Evolutionary conservation across 1,140 invertebrate genomes (phyloP).

Genomic region (Caenorhabditis briggsae): DNA sequence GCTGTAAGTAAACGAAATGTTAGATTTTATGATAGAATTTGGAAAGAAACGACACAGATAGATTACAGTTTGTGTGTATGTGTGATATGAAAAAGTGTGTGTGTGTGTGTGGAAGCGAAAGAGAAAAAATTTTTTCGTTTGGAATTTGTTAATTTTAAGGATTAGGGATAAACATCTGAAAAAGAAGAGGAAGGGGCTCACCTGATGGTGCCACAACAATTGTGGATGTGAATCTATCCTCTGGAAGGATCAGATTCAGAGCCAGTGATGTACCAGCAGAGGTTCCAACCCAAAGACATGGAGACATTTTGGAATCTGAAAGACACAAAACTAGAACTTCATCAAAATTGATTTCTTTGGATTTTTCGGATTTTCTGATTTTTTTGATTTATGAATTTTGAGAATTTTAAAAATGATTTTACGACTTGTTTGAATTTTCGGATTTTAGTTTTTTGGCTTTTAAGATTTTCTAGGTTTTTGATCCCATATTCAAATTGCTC

Average conservation of each 20-base stretch:
- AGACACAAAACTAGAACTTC: neutral
- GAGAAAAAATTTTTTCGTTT: neutral
- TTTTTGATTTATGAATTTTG: too few species aligned
- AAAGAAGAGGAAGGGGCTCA: slow-evolving; percentile 27
- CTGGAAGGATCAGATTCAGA: slow-evolving; percentile 73
- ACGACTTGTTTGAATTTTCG: too few species aligned
- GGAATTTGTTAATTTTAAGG: too few species aligned
- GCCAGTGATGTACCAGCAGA: slow-evolving; percentile 71
- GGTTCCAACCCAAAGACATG: slow-evolving; percentile 75
- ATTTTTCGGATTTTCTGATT: too few species aligned
- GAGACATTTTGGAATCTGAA: slow-evolving; percentile 71
- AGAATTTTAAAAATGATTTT: too few species aligned
- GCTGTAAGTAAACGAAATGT: slow-evolving; percentile 23
- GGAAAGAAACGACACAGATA: neutral
- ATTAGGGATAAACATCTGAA: neutral
- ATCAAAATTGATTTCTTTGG: too few species aligned
- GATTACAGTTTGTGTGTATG: slow-evolving; percentile 13
- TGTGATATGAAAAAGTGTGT: slow-evolving; percentile 1
- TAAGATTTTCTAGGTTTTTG: neutral
- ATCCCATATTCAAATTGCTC: slow-evolving; percentile 53
- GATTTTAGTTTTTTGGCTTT: too few species aligned
- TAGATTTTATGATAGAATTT: neutral
- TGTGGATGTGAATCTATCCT: slow-evolving; percentile 70
- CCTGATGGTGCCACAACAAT: slow-evolving; percentile 67
- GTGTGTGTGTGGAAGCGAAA: slow-evolving; percentile 2